Conservation (phyloP, 1,140 invertebrate species). For the Sitobion miscanthi region DNA sequence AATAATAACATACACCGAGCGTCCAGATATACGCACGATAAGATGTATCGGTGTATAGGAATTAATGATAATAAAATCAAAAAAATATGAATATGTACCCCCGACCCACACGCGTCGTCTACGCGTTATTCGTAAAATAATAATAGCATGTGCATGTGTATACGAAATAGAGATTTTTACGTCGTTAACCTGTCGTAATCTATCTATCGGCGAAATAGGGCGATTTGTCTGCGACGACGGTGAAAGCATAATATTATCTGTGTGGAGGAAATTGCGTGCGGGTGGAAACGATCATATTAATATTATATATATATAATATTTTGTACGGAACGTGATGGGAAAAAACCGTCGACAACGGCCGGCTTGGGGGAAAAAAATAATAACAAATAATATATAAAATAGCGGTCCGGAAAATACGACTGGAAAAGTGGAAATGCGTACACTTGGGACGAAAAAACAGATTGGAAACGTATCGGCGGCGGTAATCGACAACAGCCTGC, state of each 20-base stretch:
- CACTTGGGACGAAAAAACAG: background rate
- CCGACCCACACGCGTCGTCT: background rate
- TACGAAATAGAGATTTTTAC: background rate
- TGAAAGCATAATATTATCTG: background rate
- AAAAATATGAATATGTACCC: background rate
- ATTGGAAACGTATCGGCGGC: background rate
- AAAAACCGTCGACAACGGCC: background rate
- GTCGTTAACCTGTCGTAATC: background rate
- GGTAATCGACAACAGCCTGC: background rate
- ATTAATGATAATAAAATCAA: background rate
- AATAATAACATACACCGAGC: background rate
- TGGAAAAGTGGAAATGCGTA: background rate
- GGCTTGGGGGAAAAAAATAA: background rate
- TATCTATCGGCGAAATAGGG: background rate
- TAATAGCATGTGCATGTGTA: too few relatives aligned
- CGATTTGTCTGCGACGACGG: background rate
- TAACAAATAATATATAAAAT: constrained; percentile 1
- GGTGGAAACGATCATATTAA: background rate
- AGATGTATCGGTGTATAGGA: background rate
- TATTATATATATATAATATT: background rate
- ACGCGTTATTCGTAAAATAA: background rate
- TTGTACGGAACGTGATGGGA: background rate
- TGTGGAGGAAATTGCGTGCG: background rate
- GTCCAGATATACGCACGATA: background rate
- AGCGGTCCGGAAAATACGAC: background rate